Evolutionary conservation across 2,797 vertebrate species (phyloP), one percentile per base, ranked within the genome.

Genomic region (Anguilla marmorata): DNA sequence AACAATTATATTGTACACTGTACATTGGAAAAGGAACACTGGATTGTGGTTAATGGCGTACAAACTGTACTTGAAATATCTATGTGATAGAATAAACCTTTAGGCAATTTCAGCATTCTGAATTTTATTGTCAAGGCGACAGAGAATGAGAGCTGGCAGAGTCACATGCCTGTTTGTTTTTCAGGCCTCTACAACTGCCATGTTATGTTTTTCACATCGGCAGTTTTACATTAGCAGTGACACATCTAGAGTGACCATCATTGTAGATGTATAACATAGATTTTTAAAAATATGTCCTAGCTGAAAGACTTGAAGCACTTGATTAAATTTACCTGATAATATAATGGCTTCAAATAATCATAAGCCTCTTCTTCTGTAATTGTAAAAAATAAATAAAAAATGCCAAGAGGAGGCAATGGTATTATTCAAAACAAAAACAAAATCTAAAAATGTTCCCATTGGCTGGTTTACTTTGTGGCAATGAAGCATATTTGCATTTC

Each of bases 81-180:
- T 21, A 41, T 19, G 74, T 79, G 37, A 24, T 45, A 16, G 74
- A 41, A 45, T 8, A 21, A 41, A 76, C 33, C 41, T 79, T 79
- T 37, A 0, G 7, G 21, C 24, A 24, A 82, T 82, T 48, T 50
- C 79, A 45, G 30, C 19, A 21, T 3, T 45, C 37, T 45, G 76
- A 80, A 45, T 3, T 80, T 0, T 37, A 19, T 24, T 82, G 19
- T 79, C n/a, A 56, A 27, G 41, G 14, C 9, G 19, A 19, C 14
- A 37, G 84, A 41, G 52, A 79, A 33, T 41, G 74, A n/a, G 37
- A 87, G 56, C 14, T n/a, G 37, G 19, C 54, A 16, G n/a, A 37
- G 58, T 16, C 41, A 69, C 27, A 88, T 27, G 11, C 33, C 52
- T 37, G 45, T 37, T 87, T 84, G 82, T 27, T 63, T 85, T 72